Base-by-base conservation (phyloP, 2,888 invertebrate species). In the Cremastobaeus sp. region DNA sequence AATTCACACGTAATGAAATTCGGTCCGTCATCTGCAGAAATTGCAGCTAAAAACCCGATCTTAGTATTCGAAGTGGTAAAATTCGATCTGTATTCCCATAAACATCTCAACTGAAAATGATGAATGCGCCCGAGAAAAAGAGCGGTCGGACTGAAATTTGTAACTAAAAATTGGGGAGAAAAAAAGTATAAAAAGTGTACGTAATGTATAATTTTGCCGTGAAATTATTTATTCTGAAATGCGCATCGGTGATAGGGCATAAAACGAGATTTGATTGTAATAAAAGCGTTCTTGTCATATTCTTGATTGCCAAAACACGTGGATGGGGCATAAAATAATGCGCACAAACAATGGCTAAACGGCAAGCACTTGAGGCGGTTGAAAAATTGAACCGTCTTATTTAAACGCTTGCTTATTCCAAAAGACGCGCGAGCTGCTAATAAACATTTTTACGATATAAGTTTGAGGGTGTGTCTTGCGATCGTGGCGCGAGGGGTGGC, bases 401-500 rank as follows among this genome's bases (percentile, higher is more conserved):
- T 86, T 86, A 86, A 86, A 85, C 82, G 83, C 73, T 79, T 76
- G 74, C 73, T 74, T 65, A 75, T 79, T 77, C 62, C 57, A 45
- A 30, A 68, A 75, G 50, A 45, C 52, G 74, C 72, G 74, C 64
- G 39, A 66, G 76, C 64, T 78, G 77, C 83, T 86, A 86, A 87
- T 86, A 87, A 85, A 78, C 85, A 76, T 83, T 86, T 87, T 86
- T 86, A 87, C 85, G 86, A 86, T 82, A 80, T 81, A 86, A 86
- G 83, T 87, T 86, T 79, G 82, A 83, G 85, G 83, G 83, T 82
- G 82, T 81, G 77, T 74, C 81, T 73, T 75, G 76, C 69, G 76
- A 79, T 79, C 80, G 78, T 80, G 78, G 66, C 76, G 75, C 77
- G 76, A 72, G 74, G 78, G 76, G 76, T 43, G 76, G 75, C 73